A percentile compares a stretch with the other conserved stretches of the same genome.
These are phyloP conservation scores for Anastatus disparis DNA, from an alignment of 1,140 invertebrate species.

Conservation along the genomic window DNA sequence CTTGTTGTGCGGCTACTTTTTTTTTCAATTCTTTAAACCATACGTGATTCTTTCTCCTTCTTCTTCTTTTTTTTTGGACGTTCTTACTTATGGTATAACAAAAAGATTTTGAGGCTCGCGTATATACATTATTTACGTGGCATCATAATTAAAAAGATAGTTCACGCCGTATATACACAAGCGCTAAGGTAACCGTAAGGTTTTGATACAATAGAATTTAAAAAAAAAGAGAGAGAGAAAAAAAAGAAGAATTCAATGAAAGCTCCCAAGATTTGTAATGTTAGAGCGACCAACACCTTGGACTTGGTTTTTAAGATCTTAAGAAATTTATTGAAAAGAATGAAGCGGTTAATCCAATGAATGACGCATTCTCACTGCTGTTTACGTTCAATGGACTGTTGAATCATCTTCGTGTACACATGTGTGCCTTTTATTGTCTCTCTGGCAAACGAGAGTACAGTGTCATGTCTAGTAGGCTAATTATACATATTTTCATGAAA, in stretches of 20 bases:
- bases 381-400: conserved; percentile 7
- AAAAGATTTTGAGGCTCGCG: no score
- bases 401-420: background rate
- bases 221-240: no score
- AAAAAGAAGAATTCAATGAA: no score
- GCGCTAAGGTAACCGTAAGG: no score
- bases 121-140: background rate
- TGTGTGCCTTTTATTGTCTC: no score
- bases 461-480: background rate
- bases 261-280: no score
- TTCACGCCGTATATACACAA: no score
- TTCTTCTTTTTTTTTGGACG: background rate
- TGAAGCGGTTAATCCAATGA: conserved; percentile 17
- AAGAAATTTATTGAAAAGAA: conserved; percentile 18
- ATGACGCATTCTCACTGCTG: conserved; percentile 13
- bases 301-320: no score
- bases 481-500: background rate
- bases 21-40: background rate
- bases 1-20: background rate
- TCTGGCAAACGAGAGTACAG: no score
- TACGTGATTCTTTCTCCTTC: no score
- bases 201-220: no score
- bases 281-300: no score
- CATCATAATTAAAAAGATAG: conserved; percentile 22
- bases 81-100: background rate